Evolutionary conservation across 2,113 vertebrate species (phyloP).

Genomic region (Rhodinocichla rosea): DNA sequence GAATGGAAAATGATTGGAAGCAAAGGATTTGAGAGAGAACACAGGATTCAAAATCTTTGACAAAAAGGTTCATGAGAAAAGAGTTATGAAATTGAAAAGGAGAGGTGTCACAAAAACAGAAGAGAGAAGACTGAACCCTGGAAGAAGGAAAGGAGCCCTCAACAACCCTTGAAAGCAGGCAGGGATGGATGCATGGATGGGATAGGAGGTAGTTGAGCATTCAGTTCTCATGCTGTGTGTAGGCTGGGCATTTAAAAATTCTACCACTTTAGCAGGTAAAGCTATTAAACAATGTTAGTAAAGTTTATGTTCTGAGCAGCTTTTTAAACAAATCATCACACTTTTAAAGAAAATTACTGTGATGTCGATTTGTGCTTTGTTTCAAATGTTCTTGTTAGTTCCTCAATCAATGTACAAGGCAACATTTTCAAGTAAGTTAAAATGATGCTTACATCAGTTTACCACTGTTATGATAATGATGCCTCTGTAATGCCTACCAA

Average conservation of each 20-base stretch:
- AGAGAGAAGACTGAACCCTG: neutral
- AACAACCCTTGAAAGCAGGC: neutral
- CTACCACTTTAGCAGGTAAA: constrained; percentile 16
- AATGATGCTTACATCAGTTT: neutral
- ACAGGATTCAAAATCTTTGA: neutral
- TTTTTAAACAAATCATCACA: constrained; percentile 54
- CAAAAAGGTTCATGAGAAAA: neutral
- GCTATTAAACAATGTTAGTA: neutral
- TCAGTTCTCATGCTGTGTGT: neutral
- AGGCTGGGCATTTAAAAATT: constrained; percentile 1
- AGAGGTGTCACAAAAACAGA: neutral
- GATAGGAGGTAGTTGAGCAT: neutral
- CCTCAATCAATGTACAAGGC: constrained; percentile 9
- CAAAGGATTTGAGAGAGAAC: neutral
- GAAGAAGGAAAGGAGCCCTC: neutral
- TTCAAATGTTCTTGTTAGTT: constrained; percentile 40
- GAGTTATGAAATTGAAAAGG: neutral
- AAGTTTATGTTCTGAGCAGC: neutral
- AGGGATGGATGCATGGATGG: neutral
- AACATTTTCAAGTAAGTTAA: constrained; percentile 37
- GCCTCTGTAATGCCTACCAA: neutral
- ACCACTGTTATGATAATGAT: neutral
- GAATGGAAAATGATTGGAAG: neutral
- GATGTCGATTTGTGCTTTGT: constrained; percentile 2
- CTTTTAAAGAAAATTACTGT: constrained; percentile 36